Conservation (phyloP, 2,797 vertebrate species). For the Spinibarbus caldwelli region DNA sequence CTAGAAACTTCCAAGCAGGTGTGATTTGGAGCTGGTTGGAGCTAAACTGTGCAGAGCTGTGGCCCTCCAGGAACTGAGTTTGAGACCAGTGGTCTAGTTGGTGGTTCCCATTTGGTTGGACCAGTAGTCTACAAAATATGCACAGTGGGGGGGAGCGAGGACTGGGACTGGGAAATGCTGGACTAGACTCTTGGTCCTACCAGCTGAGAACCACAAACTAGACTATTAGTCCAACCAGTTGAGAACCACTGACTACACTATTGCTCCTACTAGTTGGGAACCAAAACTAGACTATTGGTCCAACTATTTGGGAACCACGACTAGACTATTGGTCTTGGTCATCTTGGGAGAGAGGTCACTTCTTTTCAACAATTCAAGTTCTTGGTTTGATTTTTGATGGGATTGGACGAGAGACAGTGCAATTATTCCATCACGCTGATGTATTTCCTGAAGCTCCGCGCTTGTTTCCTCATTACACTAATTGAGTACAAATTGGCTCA, state of each 20-base stretch:
- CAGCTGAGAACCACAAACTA: neutral
- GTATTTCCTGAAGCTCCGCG: conserved; percentile 78
- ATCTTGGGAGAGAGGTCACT: neutral
- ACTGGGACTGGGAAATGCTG: too few relatives aligned
- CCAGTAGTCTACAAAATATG: too few relatives aligned
- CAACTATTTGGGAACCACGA: neutral
- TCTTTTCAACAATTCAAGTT: neutral
- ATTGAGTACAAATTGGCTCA: conserved; percentile 89
- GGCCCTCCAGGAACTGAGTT: too few relatives aligned
- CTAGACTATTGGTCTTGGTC: neutral
- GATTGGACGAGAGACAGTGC: conserved; percentile 56
- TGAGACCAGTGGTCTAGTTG: too few relatives aligned
- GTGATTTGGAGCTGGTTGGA: too few relatives aligned
- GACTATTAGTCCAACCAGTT: neutral
- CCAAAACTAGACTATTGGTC: neutral
- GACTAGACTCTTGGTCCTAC: neutral
- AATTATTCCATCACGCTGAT: conserved; percentile 79
- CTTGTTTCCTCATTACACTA: conserved; percentile 85
- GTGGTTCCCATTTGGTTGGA: too few relatives aligned
- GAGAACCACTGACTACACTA: neutral
- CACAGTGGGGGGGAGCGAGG: too few relatives aligned
- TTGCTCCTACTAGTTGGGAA: neutral
- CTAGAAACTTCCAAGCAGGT: too few relatives aligned
- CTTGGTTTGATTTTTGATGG: conserved; percentile 22
- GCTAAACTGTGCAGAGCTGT: too few relatives aligned